Evolutionary conservation across 2,888 invertebrate species (phyloP), one percentile per base, ranked within the genome.

Genomic region (Vesta saturnalis): DNA sequence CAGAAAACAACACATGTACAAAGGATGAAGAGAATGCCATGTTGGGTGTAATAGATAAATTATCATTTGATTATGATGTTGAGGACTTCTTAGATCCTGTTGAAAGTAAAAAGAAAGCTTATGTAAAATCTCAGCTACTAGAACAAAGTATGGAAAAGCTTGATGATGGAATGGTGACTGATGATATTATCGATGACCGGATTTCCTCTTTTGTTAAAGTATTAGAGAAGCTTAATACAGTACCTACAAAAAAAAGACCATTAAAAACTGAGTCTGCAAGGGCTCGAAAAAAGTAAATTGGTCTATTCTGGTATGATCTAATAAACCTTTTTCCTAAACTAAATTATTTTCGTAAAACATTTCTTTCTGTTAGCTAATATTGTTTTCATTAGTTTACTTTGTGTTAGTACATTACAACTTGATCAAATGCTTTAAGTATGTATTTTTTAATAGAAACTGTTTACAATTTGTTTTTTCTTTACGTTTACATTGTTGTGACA

Each of bases 31-130:
- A 68, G 57, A 23, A 39, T 19, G 64, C 55, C 2, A 64, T 66
- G 60, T 23, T n/a, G 1, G n/a, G 15, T 23, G 16, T 71, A 15
- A 30, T 71, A 12, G 35, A 68, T 43, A 21, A 61, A 30, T 60
- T 71, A 47, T 62, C 64, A 15, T 61, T 71, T 49, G 49, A 61
- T 64, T 71, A 60, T 60, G n/a, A 65, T 49, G 64, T 64, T n/a
- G 30, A 19, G 5, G 46, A 49, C 21, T 68, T 71, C 14, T 21
- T 15, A 19, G 65, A 71, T 62, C 67, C 64, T 5, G 35, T 68
- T 2, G 35, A 59, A 15, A 10, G 22, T 15, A 71, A 67, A 55
- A 58, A 22, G 46, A 60, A 60, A 19, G 60, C 63, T 16, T 71
- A 71, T 19, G 62, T 71, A 43, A 68, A 65, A 21, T 64, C 67